Evolutionary conservation across 2,797 vertebrate genomes (phyloP), one percentile per base, ranked within the genome.

Genomic region (Microctenopoma steveboyesi): DNA sequence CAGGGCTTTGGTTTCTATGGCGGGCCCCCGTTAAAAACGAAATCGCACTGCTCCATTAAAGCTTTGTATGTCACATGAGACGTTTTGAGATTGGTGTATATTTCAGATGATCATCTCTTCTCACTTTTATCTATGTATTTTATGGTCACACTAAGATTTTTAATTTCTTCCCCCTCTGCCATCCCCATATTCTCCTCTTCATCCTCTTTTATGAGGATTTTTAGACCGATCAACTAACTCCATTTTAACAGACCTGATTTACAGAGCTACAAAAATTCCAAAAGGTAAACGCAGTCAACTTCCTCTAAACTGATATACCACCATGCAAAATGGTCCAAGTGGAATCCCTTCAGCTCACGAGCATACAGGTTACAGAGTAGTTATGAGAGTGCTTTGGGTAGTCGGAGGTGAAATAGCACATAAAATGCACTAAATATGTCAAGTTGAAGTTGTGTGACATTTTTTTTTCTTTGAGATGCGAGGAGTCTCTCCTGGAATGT

Each of bases 401-500:
- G 88, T 87, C 78, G 25, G 61, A 88, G 84, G 87, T 90, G 88
- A 90, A 87, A 92, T 91, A 93, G 93, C 93, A 94, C 94, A 93
- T 91, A 89, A 93, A 93, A 94, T 94, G 94, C 94, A 95, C 94
- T 94, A 93, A 93, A 94, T 92, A 91, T 93, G 90, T 91, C 88
- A 89, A 91, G 79, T 91, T 91, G 91, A 93, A 94, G 92, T 92
- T 79, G 80, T 86, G 87, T 92, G 91, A 92, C 86, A 78, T 85
- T 88, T 83, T 78, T 68, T 75, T 78, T 77, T 81, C 72, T 79
- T 83, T 83, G 89, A 91, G 92, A 91, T 82, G 22, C 55, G 59
- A 87, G 72, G 77, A 82, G 90, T 93, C 91, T 94, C 92, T 86
- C 86, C 91, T 92, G 89, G 93, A 95, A 95, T 94, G 93, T 94